Conservation (phyloP, 2,797 vertebrate genomes). For the Hoplostethus atlanticus region DNA sequence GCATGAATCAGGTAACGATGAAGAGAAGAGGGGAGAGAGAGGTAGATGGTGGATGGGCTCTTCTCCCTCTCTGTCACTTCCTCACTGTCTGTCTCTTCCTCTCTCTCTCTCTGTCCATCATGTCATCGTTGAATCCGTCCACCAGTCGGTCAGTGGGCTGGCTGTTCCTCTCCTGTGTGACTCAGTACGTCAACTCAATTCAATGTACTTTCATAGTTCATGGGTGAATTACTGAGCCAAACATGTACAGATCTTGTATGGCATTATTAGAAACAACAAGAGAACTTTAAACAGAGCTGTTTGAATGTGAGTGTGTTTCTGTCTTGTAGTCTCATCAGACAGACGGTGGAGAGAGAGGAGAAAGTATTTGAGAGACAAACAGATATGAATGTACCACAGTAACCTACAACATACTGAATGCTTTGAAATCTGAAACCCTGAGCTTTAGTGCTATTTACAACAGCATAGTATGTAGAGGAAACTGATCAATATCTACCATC, state of each 20-base stretch:
- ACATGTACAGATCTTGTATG: background rate
- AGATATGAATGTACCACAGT: too few species aligned
- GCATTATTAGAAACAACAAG: too few species aligned
- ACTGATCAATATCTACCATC: too few species aligned
- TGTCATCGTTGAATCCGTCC: constrained; percentile 31
- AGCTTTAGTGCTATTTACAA: too few species aligned
- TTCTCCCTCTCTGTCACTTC: background rate
- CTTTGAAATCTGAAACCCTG: too few species aligned
- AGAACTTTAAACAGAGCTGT: background rate
- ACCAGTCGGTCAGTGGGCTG: constrained; percentile 40
- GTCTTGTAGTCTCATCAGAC: constrained; percentile 45
- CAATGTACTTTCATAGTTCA: background rate
- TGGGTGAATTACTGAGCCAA: background rate
- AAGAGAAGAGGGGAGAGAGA: too few species aligned
- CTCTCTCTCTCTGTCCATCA: constrained; percentile 46
- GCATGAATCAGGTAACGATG: background rate
- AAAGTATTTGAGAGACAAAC: background rate
- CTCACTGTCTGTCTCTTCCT: constrained; percentile 30
- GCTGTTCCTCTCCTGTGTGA: constrained; percentile 27
- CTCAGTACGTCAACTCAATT: background rate
- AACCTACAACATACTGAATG: too few species aligned
- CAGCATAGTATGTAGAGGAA: too few species aligned
- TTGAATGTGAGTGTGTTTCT: constrained; percentile 1
- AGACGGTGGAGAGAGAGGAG: constrained; percentile 13
- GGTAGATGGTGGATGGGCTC: background rate